Evolutionary conservation across 2,797 vertebrate species (phyloP).

Genomic region (Labroides dimidiatus): DNA sequence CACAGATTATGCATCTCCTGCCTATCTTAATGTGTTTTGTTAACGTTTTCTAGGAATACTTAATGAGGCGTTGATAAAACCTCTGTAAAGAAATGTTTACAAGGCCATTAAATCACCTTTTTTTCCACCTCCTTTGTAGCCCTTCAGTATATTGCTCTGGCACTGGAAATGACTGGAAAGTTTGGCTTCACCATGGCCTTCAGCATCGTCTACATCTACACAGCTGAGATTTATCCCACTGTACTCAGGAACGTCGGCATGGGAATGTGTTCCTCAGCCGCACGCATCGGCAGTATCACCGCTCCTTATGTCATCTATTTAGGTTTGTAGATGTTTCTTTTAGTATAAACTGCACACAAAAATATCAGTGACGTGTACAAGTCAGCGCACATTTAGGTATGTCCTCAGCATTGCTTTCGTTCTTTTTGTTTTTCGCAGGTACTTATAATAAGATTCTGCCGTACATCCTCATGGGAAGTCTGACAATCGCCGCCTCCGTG

Average conservation of each 20-base stretch:
- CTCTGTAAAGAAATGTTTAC: too few species aligned
- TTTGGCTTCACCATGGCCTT: constrained; percentile 94
- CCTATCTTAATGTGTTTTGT: too few species aligned
- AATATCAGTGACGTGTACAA: too few species aligned
- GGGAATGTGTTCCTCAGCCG: constrained; percentile 90
- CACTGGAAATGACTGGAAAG: constrained; percentile 92
- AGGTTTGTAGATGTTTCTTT: constrained; percentile 75
- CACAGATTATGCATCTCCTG: too few species aligned
- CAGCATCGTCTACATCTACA: constrained; percentile 93
- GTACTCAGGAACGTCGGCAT: constrained; percentile 94
- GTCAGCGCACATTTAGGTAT: not conserved
- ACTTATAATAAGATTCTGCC: constrained; percentile 90
- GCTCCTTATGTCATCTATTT: constrained; percentile 94
- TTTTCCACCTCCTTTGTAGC: constrained; percentile 28
- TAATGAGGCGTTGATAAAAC: too few species aligned
- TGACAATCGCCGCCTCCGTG: constrained; percentile 89
- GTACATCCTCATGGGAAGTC: constrained; percentile 94
- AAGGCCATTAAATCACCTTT: too few species aligned
- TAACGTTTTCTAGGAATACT: too few species aligned
- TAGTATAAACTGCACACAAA: too few species aligned
- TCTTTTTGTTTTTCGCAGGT: constrained; percentile 75
- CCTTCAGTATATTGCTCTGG: constrained; percentile 76
- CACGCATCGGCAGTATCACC: constrained; percentile 92
- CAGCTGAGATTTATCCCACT: constrained; percentile 93
- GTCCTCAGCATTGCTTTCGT: not conserved